Evolutionary conservation across 1,140 invertebrate species (phyloP).

Genomic region (Rhopalosiphum padi): DNA sequence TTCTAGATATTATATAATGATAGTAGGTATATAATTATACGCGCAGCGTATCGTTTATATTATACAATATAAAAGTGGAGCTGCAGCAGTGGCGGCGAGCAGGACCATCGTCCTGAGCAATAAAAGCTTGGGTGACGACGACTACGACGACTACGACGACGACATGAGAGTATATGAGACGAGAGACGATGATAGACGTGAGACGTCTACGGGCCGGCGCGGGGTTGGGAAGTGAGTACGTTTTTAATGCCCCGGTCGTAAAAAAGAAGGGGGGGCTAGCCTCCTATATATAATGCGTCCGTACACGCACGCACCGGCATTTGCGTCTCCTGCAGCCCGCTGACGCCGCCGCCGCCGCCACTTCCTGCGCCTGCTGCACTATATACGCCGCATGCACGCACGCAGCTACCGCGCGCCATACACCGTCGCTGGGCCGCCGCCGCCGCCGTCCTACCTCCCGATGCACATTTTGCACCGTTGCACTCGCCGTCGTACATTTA

Average conservation of each 20-base stretch:
- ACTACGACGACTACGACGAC: neutral
- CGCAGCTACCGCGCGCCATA: neutral
- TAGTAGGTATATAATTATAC: neutral
- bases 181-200: conserved; percentile 9
- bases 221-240: neutral
- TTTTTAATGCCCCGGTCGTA: conserved; percentile 54
- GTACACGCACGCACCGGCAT: neutral
- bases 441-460: neutral
- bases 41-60: neutral
- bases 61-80: neutral
- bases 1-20: neutral
- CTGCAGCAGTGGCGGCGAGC: neutral
- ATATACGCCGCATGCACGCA: neutral
- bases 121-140: conserved; percentile 32
- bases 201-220: neutral
- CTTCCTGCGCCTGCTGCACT: neutral
- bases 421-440: neutral
- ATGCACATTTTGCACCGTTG: conserved; percentile 52
- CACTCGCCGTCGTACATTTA: neutral
- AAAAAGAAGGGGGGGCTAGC: conserved; percentile 38
- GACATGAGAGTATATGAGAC: neutral
- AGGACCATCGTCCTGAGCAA: neutral
- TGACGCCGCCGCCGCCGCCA: neutral
- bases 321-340: neutral
- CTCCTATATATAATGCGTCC: neutral